These are phyloP conservation scores for Istiophorus platypterus DNA, from an alignment of 2,113 vertebrate species.

Conservation along the genomic window DNA sequence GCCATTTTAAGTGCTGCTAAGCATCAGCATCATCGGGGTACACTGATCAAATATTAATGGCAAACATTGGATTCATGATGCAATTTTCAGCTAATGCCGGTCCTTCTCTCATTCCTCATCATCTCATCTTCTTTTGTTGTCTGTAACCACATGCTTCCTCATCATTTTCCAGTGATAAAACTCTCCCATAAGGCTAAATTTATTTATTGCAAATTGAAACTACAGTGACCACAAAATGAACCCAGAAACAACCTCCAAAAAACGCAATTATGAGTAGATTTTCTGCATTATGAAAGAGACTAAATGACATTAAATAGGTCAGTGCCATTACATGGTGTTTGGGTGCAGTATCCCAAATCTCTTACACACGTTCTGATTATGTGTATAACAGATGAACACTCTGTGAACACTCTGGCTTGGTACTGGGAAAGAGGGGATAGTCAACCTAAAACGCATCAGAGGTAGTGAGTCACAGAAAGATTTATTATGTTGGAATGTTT, in stretches of 20 bases:
- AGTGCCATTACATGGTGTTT: slow-evolving; percentile 44
- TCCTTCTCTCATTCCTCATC: slow-evolving; percentile 4
- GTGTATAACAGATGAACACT: slow-evolving; percentile 15
- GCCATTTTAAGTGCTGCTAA: slow-evolving; percentile 70
- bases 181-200: not conserved
- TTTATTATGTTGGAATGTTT: slow-evolving; percentile 47
- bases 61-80: slow-evolving; percentile 57
- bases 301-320: slow-evolving; percentile 46
- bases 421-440: slow-evolving; percentile 4
- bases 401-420: slow-evolving; percentile 3
- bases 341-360: slow-evolving; percentile 42
- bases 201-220: slow-evolving; percentile 15
- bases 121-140: not conserved
- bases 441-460: slow-evolving; percentile 41
- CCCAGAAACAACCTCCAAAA: not conserved
- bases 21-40: slow-evolving; percentile 49
- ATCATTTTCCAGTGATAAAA: not conserved
- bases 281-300: not conserved
- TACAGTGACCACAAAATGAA: slow-evolving; percentile 21
- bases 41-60: slow-evolving; percentile 68
- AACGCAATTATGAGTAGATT: not conserved
- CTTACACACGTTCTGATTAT: slow-evolving; percentile 44
- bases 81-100: slow-evolving; percentile 52
- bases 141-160: slow-evolving; percentile 12
- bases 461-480: slow-evolving; percentile 24